Evolutionary conservation across 2,797 vertebrate genomes (phyloP), one percentile per base, ranked within the genome.

Genomic region (Hippoglossus hippoglossus): DNA sequence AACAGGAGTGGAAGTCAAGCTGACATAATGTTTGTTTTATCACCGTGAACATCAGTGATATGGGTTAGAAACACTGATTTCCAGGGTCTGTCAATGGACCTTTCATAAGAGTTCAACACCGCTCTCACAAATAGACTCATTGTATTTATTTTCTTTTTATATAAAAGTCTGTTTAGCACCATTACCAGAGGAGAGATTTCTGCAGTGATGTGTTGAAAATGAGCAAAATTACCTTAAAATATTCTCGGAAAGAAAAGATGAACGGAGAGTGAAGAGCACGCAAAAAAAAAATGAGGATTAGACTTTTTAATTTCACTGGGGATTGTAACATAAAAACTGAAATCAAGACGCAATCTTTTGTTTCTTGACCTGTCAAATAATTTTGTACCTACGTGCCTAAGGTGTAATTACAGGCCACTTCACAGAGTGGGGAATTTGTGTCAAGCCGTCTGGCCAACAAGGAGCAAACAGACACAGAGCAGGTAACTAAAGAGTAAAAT

Each of bases 381-480:
- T 77, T 61, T 67, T 52, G 6, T n/a, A 55, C 39, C 53, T 54
- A 44, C 3, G 28, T 76, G 69, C 41, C 28, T 16, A 53, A 75
- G 24, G 25, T 71, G 44, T 64, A 63, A 69, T 77, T 67, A 62
- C 54, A 46, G n/a, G 47, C 21, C 63, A 67, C 11, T 65, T 78
- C n/a, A 57, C 44, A 68, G 34, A 15, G 0, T 16, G 53, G 61
- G 2, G 5, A 55, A 31, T 44, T 2, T 74, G 71, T 64, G 44
- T 73, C 31, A 25, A 75, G 75, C 65, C 0, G 4, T 61, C 16
- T 6, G 41, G 52, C 46, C n/a, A 56, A 47, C 46, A 19, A 24
- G 51, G 24, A 56, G 24, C 77, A 73, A 64, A 47, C 21, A 63
- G 63, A 57, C 51, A 80, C 63, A 64, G 21, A 60, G 39, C 54